Conservation (phyloP, 1,140 invertebrate genomes). For the Drosophila parvula region DNA sequence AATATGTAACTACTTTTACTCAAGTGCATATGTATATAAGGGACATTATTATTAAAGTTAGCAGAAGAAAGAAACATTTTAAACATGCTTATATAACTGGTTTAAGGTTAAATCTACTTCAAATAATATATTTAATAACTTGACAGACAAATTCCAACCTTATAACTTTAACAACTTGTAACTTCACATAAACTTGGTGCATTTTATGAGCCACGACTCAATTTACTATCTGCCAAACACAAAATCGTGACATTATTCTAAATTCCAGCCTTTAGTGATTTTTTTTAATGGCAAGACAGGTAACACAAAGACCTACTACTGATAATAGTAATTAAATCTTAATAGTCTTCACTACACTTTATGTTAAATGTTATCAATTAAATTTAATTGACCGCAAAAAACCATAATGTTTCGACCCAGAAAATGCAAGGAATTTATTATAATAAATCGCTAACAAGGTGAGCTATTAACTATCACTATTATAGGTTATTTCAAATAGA, state of each 20-base stretch:
- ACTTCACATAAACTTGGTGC: not conserved
- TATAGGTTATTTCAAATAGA: not conserved
- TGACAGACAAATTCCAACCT: not conserved
- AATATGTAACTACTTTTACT: not conserved
- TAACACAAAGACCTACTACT: not conserved
- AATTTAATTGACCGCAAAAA: not conserved
- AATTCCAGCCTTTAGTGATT: not conserved
- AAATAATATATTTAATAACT: not conserved
- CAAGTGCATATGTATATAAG: not conserved
- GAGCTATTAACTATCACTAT: not conserved
- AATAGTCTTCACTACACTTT: not conserved
- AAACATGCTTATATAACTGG: not conserved
- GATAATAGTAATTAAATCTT: constrained; percentile 1
- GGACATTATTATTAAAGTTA: not conserved
- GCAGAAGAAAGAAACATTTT: not conserved
- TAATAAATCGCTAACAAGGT: not conserved
- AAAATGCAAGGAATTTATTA: no score
- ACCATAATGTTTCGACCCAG: no score
- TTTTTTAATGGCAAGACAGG: not conserved
- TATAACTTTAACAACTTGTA: not conserved
- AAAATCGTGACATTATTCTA: constrained; percentile 14
- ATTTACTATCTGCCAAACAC: not conserved
- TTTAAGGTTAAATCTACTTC: not conserved
- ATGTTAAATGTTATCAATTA: not conserved
- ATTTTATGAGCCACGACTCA: not conserved